Evolutionary conservation across 2,797 vertebrate species (phyloP).

Genomic region (Ctenopoma multispine): DNA sequence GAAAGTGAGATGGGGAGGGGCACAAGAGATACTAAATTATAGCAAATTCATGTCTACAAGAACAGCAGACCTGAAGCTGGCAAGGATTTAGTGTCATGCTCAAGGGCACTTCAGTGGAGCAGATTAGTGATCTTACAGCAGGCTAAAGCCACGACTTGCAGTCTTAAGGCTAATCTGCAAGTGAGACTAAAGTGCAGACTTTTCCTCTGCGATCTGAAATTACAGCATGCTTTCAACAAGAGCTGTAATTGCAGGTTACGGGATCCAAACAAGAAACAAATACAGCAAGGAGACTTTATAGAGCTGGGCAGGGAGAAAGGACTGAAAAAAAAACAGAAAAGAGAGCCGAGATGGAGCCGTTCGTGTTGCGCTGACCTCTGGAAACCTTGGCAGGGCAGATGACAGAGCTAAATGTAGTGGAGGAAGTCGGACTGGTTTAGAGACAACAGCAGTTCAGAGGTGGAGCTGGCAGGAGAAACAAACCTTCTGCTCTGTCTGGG

Average conservation of each 20-base stretch:
- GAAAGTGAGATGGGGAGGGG: conserved; percentile 39
- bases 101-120: conserved; percentile 34
- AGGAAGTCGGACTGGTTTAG: conserved; percentile 58
- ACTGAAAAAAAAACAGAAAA: background rate
- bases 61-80: conserved; percentile 18
- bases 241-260: conserved; percentile 63
- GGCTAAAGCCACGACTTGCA: conserved; percentile 1
- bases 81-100: conserved; percentile 31
- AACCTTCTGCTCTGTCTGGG: conserved; percentile 64
- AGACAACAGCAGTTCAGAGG: conserved; percentile 69
- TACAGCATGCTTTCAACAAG: conserved; percentile 48
- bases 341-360: conserved; percentile 48
- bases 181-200: conserved; percentile 31
- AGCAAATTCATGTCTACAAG: conserved; percentile 9
- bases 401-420: conserved; percentile 69
- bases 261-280: conserved; percentile 65
- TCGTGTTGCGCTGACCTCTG: conserved; percentile 61
- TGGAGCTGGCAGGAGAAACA: conserved; percentile 69
- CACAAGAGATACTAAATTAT: background rate
- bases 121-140: conserved; percentile 13
- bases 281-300: conserved; percentile 41
- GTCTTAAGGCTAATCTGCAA: conserved; percentile 22
- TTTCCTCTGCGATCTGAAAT: conserved; percentile 46
- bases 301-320: conserved; percentile 19
- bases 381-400: conserved; percentile 59